Evolutionary conservation across 2,888 invertebrate genomes (phyloP), one percentile per base, ranked within the genome.

Genomic region (Phymatocera aterrima): DNA sequence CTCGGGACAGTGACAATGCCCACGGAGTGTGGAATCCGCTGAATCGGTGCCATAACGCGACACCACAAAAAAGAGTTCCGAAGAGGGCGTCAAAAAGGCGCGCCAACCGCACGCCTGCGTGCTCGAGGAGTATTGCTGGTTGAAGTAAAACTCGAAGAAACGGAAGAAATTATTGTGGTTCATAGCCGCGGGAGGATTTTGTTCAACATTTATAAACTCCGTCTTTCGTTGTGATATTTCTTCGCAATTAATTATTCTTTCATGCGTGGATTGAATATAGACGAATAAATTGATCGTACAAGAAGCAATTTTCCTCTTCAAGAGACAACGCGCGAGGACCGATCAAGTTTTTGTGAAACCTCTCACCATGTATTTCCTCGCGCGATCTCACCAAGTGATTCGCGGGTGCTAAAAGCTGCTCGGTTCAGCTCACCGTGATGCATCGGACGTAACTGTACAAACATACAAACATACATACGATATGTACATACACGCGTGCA

Each of bases 61-160:
- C 79, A 80, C 80, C 77, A 83, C 83, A 84, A 85, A 85, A 84
- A 83, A 75, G 18, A 34, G 3, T 31, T 21, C 15, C 43, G 51
- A 34, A 28, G 31, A 40, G 75, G 75, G 75, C 75, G 75, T 75
- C 57, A 75, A 75, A 75, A 75, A 75, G 75, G 60, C 57, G 57
- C 6, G 75, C 75, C 57, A 75, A 57, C 60, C 48, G 75, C 37
- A 75, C 75, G 75, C 75, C 75, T 72, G 21, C 28, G 57, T 12
- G 28, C 28, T 6, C 28, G 28, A 12, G 57, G 24, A 57, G 24
- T 57, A 21, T 10, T 51, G 57, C 12, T 28, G 57, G 57, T 57
- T 57, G 4, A 15, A 57, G 57, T 57, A 57, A 57, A 57, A 4
- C 28, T 57, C n/a, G n/a, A n/a, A n/a, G 2, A 15, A 57, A 57